phyloP scores from a whole-genome alignment of 2,113 vertebrate species.

The Spea bombifrons region DNA sequence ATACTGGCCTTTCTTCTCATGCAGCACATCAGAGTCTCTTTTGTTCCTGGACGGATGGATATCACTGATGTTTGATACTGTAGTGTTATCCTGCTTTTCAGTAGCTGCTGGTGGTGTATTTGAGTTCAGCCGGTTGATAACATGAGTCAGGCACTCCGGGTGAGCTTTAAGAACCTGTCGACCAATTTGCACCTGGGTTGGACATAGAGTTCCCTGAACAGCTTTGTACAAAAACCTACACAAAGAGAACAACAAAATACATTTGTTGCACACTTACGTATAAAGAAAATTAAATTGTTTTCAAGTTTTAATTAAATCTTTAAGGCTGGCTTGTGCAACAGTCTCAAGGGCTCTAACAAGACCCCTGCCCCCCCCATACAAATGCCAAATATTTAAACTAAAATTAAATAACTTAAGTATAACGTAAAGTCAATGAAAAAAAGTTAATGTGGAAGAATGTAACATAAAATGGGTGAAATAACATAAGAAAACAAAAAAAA shows the following conservation, averaged over 20 bases:
- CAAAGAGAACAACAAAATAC: slow-evolving; percentile 15
- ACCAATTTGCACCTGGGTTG: slow-evolving; percentile 84
- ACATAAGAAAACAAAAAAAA: not conserved
- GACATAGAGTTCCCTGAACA: slow-evolving; percentile 85
- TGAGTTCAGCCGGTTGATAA: slow-evolving; percentile 54
- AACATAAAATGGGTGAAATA: not conserved
- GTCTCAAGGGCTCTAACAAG: no score
- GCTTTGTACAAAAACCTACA: slow-evolving; percentile 86
- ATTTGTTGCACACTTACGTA: no score
- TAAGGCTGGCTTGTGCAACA: no score
- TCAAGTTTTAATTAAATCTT: no score
- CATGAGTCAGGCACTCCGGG: slow-evolving; percentile 59
- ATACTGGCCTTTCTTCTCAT: slow-evolving; percentile 39
- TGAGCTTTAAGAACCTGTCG: slow-evolving; percentile 74
- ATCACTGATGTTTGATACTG: not conserved
- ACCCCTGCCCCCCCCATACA: no score
- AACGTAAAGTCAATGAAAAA: no score
- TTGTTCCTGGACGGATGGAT: slow-evolving; percentile 30
- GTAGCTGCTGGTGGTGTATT: not conserved
- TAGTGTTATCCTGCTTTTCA: not conserved
- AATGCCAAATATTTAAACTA: no score
- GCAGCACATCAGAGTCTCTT: slow-evolving; percentile 31
- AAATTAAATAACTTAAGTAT: no score
- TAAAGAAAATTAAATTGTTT: no score
- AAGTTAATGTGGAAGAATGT: not conserved